Percentiles rank a stretch among this genome's conserved stretches.
phyloP scores from a whole-genome alignment of 2,113 vertebrate genomes.

The Anguilla rostrata region DNA sequence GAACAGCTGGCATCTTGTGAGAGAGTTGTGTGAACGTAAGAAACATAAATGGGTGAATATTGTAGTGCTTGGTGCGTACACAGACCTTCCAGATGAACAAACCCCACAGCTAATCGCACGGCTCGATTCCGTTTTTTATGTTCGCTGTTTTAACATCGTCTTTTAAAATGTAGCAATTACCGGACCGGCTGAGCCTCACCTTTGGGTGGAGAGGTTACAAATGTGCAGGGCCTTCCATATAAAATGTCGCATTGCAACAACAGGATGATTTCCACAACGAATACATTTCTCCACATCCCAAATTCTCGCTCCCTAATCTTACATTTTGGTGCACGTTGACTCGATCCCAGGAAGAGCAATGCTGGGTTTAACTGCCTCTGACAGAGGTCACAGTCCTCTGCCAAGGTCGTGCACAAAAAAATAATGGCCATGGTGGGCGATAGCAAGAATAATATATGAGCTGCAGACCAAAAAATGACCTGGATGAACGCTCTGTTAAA shows the following conservation, averaged over 20 bases:
- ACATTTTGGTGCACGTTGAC: not conserved
- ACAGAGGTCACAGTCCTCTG: not conserved
- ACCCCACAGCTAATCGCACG: not conserved
- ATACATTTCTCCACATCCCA: not conserved
- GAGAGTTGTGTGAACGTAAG: not conserved
- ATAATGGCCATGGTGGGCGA: not conserved
- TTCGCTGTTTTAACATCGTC: not conserved
- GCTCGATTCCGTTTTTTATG: not conserved
- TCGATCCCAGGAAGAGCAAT: not conserved
- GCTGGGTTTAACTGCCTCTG: not conserved
- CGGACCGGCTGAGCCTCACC: not conserved
- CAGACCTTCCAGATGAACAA: not conserved
- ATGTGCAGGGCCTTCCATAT: not conserved
- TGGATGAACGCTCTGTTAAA: not conserved
- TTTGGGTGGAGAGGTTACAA: not conserved
- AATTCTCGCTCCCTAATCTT: not conserved
- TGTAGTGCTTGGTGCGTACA: not conserved
- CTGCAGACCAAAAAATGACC: not conserved
- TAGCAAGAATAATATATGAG: not conserved
- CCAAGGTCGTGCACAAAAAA: not conserved
- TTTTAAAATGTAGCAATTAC: not conserved
- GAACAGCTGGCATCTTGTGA: not conserved
- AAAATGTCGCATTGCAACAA: not conserved
- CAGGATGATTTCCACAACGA: not conserved
- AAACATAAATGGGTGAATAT: constrained; percentile 1